Evolutionary conservation across 2,113 vertebrate species (phyloP).

Genomic region (Cyanoramphus novaezelandiae): DNA sequence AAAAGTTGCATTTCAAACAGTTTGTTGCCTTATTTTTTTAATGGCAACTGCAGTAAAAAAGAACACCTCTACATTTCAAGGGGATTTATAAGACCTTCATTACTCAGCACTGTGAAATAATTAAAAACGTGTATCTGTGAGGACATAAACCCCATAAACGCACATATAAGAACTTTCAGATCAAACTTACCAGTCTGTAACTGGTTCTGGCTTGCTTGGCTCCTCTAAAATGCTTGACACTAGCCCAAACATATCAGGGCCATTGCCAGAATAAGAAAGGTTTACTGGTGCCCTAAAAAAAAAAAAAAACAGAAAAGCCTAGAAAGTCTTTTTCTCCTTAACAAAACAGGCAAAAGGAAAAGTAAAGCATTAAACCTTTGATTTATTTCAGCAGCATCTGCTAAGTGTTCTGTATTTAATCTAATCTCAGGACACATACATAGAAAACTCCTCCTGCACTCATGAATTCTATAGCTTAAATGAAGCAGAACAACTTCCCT

Average conservation of each 20-base stretch:
- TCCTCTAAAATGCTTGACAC: slow-evolving; percentile 72
- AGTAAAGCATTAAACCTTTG: neutral
- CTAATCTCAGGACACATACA: neutral
- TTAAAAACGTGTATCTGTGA: neutral
- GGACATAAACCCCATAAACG: rapidly evolving
- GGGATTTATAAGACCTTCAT: neutral
- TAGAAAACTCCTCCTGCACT: neutral
- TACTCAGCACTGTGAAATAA: neutral
- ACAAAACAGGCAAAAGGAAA: neutral
- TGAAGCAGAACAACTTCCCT: neutral
- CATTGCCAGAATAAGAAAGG: slow-evolving; percentile 61
- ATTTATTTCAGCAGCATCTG: neutral
- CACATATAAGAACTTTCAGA: rapidly evolving
- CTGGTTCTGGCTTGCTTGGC: slow-evolving; percentile 62
- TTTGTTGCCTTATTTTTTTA: neutral
- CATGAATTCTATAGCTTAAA: neutral
- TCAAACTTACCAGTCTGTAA: slow-evolving; percentile 69
- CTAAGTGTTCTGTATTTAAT: neutral
- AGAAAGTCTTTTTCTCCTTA: neutral
- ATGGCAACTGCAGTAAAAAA: neutral
- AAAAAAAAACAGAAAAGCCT: neutral
- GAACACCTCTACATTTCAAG: neutral
- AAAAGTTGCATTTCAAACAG: neutral
- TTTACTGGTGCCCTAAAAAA: slow-evolving; percentile 46
- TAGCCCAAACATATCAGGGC: slow-evolving; percentile 66